phyloP scores from a whole-genome alignment of 2,888 invertebrate genomes.

The Cephus spinipes region DNA sequence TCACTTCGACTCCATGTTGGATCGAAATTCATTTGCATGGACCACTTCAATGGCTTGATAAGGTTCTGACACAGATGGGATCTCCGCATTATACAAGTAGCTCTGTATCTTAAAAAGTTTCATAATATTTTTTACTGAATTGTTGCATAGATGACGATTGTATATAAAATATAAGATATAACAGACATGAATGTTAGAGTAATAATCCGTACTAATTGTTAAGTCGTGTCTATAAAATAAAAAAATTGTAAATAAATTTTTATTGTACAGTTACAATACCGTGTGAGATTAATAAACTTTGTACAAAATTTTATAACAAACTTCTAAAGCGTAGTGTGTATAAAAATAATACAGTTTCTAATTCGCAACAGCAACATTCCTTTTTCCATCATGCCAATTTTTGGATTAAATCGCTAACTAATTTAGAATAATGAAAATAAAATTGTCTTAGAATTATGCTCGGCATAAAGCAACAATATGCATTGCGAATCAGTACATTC shows the following conservation, averaged over 20 bases:
- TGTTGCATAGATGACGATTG: neutral
- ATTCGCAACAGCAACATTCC: neutral
- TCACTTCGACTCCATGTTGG: slow-evolving; percentile 98
- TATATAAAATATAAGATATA: neutral
- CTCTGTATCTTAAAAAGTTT: slow-evolving; percentile 79
- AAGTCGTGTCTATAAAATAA: neutral
- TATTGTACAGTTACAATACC: neutral
- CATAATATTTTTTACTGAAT: neutral
- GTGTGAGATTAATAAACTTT: neutral
- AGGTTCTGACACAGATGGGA: slow-evolving; percentile 97
- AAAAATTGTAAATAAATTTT: neutral
- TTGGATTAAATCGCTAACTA: neutral
- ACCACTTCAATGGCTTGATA: slow-evolving; percentile 96
- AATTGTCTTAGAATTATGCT: neutral
- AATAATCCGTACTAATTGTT: neutral
- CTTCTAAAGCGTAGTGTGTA: neutral
- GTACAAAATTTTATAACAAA: neutral
- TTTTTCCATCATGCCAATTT: neutral
- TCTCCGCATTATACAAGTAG: slow-evolving; percentile 94
- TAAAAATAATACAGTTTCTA: neutral
- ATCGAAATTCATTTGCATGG: slow-evolving; percentile 97
- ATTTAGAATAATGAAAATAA: neutral
- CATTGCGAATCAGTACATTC: neutral
- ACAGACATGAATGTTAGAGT: neutral
- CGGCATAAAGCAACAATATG: neutral